phyloP scores from a whole-genome alignment of 2,113 vertebrate genomes.

The Pterocles orientalis region DNA sequence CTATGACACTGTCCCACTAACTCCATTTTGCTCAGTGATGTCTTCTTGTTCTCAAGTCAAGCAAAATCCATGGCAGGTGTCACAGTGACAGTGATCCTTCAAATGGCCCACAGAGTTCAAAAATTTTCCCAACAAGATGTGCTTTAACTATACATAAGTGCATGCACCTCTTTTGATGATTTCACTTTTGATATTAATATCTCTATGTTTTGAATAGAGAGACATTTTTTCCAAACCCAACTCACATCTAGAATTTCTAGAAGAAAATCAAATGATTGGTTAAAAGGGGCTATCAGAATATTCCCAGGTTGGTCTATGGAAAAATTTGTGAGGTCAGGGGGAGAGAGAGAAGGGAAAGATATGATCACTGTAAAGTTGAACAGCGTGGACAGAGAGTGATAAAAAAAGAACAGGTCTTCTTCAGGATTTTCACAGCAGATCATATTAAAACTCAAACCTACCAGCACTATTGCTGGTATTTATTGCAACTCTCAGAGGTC shows the following conservation, averaged over 20 bases:
- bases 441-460: not conserved
- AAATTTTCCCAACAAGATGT: not conserved
- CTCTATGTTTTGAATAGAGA: not conserved
- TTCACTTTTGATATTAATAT: not conserved
- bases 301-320: not conserved
- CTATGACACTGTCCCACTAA: not conserved
- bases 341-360: not conserved
- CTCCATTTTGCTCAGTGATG: not conserved
- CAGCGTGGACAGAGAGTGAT: fast-evolving
- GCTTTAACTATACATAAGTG: not conserved
- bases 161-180: not conserved
- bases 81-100: not conserved
- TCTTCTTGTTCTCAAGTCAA: not conserved
- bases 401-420: not conserved
- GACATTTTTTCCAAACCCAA: not conserved
- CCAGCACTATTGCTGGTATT: not conserved
- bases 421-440: not conserved
- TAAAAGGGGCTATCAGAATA: not conserved
- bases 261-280: not conserved
- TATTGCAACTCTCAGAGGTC: not conserved
- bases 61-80: not conserved
- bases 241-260: not conserved
- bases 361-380: not conserved
- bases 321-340: not conserved
- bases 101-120: not conserved